phyloP scores from a whole-genome alignment of 2,797 vertebrate genomes.

The Enteromius mattozi region DNA sequence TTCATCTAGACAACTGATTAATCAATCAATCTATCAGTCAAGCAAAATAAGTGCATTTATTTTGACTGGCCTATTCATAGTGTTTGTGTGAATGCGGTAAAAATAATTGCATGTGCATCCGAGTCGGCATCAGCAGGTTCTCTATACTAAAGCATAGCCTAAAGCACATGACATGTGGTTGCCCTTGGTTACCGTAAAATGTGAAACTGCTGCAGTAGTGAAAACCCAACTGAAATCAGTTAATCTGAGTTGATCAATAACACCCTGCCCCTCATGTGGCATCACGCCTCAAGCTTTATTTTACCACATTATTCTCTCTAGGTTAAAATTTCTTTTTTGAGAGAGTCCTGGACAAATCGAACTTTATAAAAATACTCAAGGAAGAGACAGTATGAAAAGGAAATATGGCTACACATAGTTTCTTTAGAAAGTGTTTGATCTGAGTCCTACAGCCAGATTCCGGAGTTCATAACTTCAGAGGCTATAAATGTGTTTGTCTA shows the following conservation, averaged over 20 bases:
- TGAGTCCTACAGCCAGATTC: background rate
- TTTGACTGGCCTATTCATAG: background rate
- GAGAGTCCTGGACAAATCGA: background rate
- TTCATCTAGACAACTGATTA: background rate
- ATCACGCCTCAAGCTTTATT: background rate
- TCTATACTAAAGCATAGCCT: slow-evolving; percentile 19
- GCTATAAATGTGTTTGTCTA: background rate
- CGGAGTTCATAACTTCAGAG: background rate
- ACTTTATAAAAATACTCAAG: background rate
- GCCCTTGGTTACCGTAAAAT: slow-evolving; percentile 23
- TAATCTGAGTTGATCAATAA: slow-evolving; percentile 8
- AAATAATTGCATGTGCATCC: slow-evolving; percentile 9
- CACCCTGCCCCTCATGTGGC: background rate
- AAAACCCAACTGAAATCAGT: background rate
- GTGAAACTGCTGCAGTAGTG: background rate
- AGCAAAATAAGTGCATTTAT: background rate
- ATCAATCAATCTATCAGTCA: slow-evolving; percentile 19
- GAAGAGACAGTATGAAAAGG: background rate
- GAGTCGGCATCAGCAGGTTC: background rate
- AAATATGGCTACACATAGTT: background rate
- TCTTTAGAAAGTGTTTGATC: background rate
- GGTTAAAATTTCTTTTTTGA: background rate
- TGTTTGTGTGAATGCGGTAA: background rate
- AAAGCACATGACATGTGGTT: background rate
- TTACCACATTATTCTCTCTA: background rate